Conservation (phyloP, 2,797 vertebrate genomes). For the Meda fulgida region DNA sequence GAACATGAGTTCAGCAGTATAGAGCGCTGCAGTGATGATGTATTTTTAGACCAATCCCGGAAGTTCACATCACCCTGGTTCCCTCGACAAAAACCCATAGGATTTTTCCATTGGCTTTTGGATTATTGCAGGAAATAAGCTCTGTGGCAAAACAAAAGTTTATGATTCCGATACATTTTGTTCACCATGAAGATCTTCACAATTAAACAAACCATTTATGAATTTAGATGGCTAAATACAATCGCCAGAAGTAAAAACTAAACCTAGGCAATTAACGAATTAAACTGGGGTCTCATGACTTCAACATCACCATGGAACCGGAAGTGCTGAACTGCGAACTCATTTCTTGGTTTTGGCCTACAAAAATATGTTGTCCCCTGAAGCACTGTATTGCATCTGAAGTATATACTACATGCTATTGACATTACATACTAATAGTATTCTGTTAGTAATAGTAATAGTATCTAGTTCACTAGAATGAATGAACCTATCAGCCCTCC, state of each 20-base stretch:
- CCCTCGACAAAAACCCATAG: not conserved
- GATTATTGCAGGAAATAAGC: not conserved
- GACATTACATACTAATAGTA: not conserved
- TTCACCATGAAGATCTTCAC: not conserved
- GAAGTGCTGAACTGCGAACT: not conserved
- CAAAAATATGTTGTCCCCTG: not conserved
- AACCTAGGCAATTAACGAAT: no score
- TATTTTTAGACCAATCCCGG: not conserved
- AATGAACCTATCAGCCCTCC: not conserved
- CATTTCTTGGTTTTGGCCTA: not conserved
- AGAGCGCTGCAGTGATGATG: not conserved
- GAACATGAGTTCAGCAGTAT: not conserved
- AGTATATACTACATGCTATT: not conserved
- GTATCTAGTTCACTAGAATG: not conserved
- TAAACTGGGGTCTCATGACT: not conserved
- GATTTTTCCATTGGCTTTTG: not conserved
- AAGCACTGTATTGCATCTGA: not conserved
- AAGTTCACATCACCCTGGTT: not conserved
- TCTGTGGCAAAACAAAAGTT: not conserved
- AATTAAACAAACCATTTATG: not conserved
- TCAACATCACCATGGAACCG: not conserved
- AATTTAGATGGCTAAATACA: no score
- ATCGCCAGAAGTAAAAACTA: no score
- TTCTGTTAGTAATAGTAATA: not conserved
- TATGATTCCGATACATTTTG: not conserved